Percentiles rank a stretch among this genome's conserved stretches.
Evolutionary conservation across 2,113 vertebrate species (phyloP).

Genomic region (Gallinago undulata): DNA sequence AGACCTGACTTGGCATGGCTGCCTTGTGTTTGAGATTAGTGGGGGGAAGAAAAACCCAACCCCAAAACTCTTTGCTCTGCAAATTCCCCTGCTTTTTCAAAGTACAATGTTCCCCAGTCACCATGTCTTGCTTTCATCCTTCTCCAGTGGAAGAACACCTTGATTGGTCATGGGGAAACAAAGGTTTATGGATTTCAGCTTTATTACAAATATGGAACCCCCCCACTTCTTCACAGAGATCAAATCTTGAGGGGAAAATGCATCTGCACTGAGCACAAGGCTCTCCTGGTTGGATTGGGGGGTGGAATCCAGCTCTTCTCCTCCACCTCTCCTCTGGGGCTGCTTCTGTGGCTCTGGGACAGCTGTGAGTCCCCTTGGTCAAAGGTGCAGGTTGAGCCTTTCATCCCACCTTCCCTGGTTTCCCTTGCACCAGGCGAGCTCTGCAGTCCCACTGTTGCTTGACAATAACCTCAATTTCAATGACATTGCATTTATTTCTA

Average conservation of each 20-base stretch:
- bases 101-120: rapidly evolving
- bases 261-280: not conserved
- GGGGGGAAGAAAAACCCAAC: not conserved
- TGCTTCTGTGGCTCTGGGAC: not conserved
- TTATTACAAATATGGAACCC: not conserved
- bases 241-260: not conserved
- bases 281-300: not conserved
- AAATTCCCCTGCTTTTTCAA: not conserved
- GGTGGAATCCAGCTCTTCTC: not conserved
- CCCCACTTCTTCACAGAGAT: not conserved
- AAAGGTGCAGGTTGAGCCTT: not conserved
- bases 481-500: not conserved
- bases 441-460: not conserved
- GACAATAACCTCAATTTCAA: not conserved
- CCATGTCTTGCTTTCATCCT: not conserved
- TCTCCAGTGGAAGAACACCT: not conserved
- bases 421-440: not conserved
- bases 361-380: not conserved
- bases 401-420: not conserved
- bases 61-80: not conserved
- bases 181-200: not conserved
- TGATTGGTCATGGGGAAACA: not conserved
- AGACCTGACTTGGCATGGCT: not conserved
- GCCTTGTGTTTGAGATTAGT: not conserved
- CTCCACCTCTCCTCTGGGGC: not conserved